Conservation (phyloP, 2,888 invertebrate genomes). For the Cephus nigrinus region DNA sequence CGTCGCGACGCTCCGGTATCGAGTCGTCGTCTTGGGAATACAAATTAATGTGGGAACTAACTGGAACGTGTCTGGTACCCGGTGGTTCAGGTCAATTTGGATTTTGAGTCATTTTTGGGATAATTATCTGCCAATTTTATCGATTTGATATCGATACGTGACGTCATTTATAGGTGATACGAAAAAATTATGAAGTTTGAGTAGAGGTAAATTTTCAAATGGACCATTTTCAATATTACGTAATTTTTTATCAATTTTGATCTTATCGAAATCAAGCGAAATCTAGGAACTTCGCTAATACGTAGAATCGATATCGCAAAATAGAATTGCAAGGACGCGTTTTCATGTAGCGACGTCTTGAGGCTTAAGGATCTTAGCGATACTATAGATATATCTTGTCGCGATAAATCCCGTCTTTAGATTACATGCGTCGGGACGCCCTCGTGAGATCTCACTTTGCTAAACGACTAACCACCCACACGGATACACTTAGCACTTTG, state of each 20-base stretch:
- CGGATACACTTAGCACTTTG: not conserved
- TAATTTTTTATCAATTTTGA: too few species aligned
- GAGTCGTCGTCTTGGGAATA: not conserved
- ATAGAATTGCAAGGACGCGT: not conserved
- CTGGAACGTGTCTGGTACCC: not conserved
- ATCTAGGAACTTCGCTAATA: not conserved
- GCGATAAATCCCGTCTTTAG: not conserved
- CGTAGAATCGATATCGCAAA: not conserved
- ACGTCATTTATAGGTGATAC: not conserved
- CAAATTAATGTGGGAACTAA: not conserved
- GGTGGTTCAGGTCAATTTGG: not conserved
- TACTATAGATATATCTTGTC: not conserved
- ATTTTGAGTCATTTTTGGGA: not conserved
- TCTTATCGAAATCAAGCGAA: not conserved
- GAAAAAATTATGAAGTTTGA: not conserved
- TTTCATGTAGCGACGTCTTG: not conserved
- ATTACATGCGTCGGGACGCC: not conserved
- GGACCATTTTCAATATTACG: too few species aligned
- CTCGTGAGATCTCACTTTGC: not conserved
- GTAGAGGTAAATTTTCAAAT: not conserved
- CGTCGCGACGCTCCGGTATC: not conserved
- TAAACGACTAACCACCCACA: not conserved
- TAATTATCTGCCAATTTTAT: not conserved
- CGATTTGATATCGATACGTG: too few species aligned
- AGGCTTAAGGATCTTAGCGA: not conserved